Evolutionary conservation across 2,113 vertebrate genomes (phyloP), one percentile per base, ranked within the genome.

Genomic region (Spheniscus mendiculus): DNA sequence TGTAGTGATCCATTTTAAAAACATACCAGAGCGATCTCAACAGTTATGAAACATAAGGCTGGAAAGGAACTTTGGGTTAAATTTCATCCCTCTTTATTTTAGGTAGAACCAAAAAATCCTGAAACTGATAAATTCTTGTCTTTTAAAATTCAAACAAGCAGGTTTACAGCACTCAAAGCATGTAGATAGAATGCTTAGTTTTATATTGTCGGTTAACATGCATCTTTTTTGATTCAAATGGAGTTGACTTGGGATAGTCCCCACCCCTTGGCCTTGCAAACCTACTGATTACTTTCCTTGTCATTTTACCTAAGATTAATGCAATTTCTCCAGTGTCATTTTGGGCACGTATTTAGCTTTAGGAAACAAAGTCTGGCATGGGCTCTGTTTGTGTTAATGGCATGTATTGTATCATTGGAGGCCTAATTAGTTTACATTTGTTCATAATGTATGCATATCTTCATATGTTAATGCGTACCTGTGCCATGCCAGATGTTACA

Each of bases 1-100:
- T 27, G 7, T 79, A 70, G 50, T 11, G 55, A 53, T 90, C 15
- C 30, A 17, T 53, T 70, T 65, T 20, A 40, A 74, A 90, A 93
- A 17, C 12, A 6, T 20, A 50, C 3, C 1, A 2, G 63, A 23
- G 20, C 0, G 1, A 23, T 44, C n/a, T 58, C 42, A 52, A 7
- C 19, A 69, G 34, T 65, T 73, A 58, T 89, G 52, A 82, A 91
- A 30, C 32, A 14, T 14, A 44, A 65, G 17, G 5, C 70, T 83
- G 65, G 25, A 66, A 76, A 85, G 29, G n/a, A 84, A 38, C 4
- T 73, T 72, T 1, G 18, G 11, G 11, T 36, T 59, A 19, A 20
- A 44, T 56, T 83, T 93, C 4, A 58, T 72, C 11, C 19, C 9
- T 44, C 19, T 63, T 58, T 40, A 10, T 67, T 87, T 94, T 89